phyloP scores from a whole-genome alignment of 2,888 invertebrate species.

The Magallana nippona region DNA sequence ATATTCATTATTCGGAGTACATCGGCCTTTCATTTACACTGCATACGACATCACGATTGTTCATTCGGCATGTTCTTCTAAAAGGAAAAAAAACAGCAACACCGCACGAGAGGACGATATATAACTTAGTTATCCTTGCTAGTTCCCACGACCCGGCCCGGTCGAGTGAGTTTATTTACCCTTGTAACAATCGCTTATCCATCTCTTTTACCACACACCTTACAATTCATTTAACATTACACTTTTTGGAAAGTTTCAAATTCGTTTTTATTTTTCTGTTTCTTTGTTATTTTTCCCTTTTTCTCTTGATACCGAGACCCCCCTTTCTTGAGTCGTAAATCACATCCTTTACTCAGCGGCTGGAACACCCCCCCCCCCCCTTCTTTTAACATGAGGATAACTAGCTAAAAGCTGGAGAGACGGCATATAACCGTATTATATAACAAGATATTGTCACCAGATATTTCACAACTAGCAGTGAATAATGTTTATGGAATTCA shows the following conservation, averaged over 20 bases:
- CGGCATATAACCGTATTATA: slow-evolving; percentile 25
- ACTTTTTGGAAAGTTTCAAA: slow-evolving; percentile 25
- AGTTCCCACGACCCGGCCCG: slow-evolving; percentile 11
- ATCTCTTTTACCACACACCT: slow-evolving; percentile 22
- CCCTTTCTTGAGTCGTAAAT: background rate
- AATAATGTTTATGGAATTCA: slow-evolving; percentile 28
- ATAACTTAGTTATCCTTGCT: background rate
- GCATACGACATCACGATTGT: slow-evolving; percentile 31
- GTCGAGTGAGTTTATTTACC: slow-evolving; percentile 32
- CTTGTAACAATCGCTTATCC: slow-evolving; percentile 2
- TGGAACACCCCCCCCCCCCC: background rate
- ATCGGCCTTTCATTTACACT: slow-evolving; percentile 32
- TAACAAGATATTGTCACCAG: slow-evolving; percentile 18
- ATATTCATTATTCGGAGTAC: slow-evolving; percentile 24
- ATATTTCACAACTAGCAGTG: slow-evolving; percentile 27
- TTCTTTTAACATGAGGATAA: background rate
- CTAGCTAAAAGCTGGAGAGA: background rate
- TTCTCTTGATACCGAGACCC: background rate
- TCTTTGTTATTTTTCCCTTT: background rate
- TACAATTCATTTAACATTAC: slow-evolving; percentile 18
- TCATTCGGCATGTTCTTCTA: background rate
- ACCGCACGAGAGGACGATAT: background rate
- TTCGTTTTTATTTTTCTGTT: slow-evolving; percentile 2
- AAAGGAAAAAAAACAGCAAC: background rate
- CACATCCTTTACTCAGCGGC: background rate